Conservation (phyloP, 2,888 invertebrate genomes). For the Macropis europaea region DNA sequence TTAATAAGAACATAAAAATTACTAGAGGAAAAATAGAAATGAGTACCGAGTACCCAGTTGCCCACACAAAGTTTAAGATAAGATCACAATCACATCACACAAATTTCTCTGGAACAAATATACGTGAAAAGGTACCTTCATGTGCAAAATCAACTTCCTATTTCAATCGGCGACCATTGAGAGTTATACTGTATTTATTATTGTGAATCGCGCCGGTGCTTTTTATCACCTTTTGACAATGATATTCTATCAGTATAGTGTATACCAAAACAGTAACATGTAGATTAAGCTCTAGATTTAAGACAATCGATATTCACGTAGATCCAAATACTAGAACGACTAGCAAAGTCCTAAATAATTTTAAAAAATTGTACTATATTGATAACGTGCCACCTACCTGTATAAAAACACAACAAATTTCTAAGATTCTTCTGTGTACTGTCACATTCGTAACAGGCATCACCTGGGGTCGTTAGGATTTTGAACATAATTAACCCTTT, state of each 20-base stretch:
- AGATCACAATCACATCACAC: too few relatives aligned
- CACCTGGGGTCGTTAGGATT: too few relatives aligned
- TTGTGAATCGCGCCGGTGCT: slow-evolving; percentile 11
- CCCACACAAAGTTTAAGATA: too few relatives aligned
- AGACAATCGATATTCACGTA: slow-evolving; percentile 7
- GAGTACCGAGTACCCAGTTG: too few relatives aligned
- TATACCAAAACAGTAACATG: slow-evolving; percentile 42
- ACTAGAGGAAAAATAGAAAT: too few relatives aligned
- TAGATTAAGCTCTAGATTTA: slow-evolving; percentile 24
- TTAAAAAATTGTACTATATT: not conserved
- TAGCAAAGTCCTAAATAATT: not conserved
- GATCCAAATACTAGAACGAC: not conserved
- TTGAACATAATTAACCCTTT: too few relatives aligned
- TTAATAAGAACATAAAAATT: too few relatives aligned
- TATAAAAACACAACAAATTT: slow-evolving; percentile 9
- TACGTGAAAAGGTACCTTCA: not conserved
- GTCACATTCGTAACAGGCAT: too few relatives aligned
- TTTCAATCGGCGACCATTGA: not conserved
- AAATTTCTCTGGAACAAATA: too few relatives aligned
- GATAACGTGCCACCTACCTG: slow-evolving; percentile 11
- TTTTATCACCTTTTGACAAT: slow-evolving; percentile 31
- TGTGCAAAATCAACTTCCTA: not conserved
- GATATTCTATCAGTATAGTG: slow-evolving; percentile 31
- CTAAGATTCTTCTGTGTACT: slow-evolving; percentile 21
- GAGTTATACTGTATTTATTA: slow-evolving; percentile 37